Base-by-base conservation (phyloP, 2,888 invertebrate genomes). In the Xestobium rufovillosum region DNA sequence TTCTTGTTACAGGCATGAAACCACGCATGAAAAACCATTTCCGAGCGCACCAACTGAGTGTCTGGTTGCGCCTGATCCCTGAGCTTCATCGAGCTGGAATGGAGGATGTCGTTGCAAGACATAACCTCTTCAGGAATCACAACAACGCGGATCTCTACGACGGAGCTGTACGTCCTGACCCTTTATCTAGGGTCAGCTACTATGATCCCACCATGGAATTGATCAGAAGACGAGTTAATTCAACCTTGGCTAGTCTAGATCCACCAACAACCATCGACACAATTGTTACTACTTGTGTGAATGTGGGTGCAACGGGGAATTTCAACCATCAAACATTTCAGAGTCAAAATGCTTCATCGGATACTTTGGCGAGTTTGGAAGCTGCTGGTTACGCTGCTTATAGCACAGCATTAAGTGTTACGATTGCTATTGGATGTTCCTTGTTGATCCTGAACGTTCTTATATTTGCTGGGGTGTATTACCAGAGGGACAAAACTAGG, bases 61-160 rank as follows among this genome's bases (percentile, higher is more conserved):
- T 95, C 28, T 96, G 96, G 96, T 68, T 94, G 4, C 83, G 94
- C 3, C 75, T 95, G 4, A 86, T 96, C 30, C 95, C 95, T 0
- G 92, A 94, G 62, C 72, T 89, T 0, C 88, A 89, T 60, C 72
- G 87, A 35, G 83, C 86, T 0, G 88, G 88, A 3, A 88, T 88
- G 86, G 88, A 87, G 56, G 88, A 88, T 63, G 87, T 86, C 4
- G 83, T 85, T 27, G 81, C 84, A 1, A 72, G 84, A 30, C 89
- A 91, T 68, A 92, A 94, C 66, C 75, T 91, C 47, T 88, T 94
- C 67, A 77, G 83, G 48, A 84, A 89, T 67, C 85, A 90, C 67
- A 84, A 88, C 60, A 89, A 91, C 61, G 81, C 83, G 49, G 83
- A 84, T 44, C 70, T 91, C 14, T 94, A 92, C 68, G 92, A 92